Evolutionary conservation across 2,888 invertebrate species (phyloP).

Genomic region (Caenorhabditis doughertyi): DNA sequence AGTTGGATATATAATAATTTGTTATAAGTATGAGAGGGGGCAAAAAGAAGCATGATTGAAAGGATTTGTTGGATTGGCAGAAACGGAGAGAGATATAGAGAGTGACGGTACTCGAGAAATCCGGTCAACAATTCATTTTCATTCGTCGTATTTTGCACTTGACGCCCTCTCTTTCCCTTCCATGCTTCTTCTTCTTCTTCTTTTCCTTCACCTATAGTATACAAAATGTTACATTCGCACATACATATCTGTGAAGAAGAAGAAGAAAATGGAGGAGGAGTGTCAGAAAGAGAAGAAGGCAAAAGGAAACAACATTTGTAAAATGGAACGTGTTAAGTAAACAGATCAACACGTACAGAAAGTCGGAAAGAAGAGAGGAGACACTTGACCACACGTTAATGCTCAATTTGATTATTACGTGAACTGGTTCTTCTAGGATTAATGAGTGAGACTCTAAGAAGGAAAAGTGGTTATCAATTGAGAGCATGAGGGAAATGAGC

Average conservation of each 20-base stretch:
- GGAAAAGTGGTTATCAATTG: too few relatives aligned
- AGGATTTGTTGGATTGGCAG: conserved; percentile 33
- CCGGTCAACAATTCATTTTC: conserved; percentile 58
- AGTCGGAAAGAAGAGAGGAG: conserved; percentile 9
- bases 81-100: conserved; percentile 1
- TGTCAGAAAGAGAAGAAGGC: conserved; percentile 3
- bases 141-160: conserved; percentile 59
- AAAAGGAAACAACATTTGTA: conserved; percentile 49
- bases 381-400: conserved; percentile 51
- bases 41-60: conserved; percentile 44
- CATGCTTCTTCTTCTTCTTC: conserved; percentile 27
- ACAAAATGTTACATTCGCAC: conserved; percentile 55
- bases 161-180: conserved; percentile 38
- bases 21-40: conserved; percentile 18
- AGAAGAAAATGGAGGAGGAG: conserved; percentile 12
- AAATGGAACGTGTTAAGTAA: conserved; percentile 57
- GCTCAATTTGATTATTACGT: conserved; percentile 20
- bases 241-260: conserved; percentile 36
- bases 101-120: conserved; percentile 56
- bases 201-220: conserved; percentile 50
- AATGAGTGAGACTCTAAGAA: not conserved
- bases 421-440: conserved; percentile 40
- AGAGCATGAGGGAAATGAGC: not conserved
- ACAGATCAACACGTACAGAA: conserved; percentile 32
- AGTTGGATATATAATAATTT: conserved; percentile 25